Percentiles rank a stretch among this genome's conserved stretches.
Conservation (phyloP, 2,888 invertebrate genomes). For the Polyommatus iphigenia region DNA sequence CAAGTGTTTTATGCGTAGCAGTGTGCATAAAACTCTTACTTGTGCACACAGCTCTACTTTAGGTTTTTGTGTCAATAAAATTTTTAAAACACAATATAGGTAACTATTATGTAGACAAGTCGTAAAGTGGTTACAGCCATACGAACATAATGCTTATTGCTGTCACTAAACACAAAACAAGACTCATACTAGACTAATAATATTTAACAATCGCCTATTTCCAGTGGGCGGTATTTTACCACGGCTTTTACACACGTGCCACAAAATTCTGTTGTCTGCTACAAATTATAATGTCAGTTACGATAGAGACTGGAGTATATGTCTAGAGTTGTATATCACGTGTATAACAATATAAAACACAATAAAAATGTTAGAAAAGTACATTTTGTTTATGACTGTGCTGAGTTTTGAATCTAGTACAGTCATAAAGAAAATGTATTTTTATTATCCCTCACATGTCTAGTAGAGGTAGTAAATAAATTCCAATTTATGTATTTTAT, state of each 20-base stretch:
- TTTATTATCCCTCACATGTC: slow-evolving; percentile 9
- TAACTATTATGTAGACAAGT: not conserved
- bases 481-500: slow-evolving; percentile 11
- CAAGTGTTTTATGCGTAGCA: no score
- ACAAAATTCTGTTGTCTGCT: not conserved
- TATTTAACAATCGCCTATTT: not conserved
- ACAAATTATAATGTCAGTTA: not conserved
- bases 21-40: no score
- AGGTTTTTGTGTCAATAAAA: not conserved
- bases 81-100: not conserved
- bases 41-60: not conserved
- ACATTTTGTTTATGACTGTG: slow-evolving; percentile 6
- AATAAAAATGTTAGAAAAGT: not conserved
- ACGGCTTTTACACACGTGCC: not conserved
- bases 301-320: not conserved
- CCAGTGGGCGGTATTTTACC: not conserved
- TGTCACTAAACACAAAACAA: not conserved
- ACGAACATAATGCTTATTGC: not conserved
- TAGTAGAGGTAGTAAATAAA: slow-evolving; percentile 21
- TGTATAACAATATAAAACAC: slow-evolving; percentile 1
- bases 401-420: slow-evolving; percentile 16
- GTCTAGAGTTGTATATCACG: not conserved
- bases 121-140: not conserved
- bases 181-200: not conserved
- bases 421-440: slow-evolving; percentile 28